Conservation (phyloP, 2,888 invertebrate species). For the Meloe dianella region DNA sequence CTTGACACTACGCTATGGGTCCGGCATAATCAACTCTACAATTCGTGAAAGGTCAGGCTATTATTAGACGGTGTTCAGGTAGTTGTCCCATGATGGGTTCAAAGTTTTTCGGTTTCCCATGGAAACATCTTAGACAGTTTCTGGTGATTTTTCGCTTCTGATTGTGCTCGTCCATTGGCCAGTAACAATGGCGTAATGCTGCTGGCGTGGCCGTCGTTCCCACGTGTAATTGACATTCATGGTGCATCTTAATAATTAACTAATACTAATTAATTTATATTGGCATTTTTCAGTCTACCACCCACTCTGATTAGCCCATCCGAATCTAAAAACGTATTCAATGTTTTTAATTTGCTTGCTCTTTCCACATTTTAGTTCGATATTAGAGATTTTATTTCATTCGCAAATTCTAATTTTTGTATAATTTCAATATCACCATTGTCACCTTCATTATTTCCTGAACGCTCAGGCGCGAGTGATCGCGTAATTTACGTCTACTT, state of each 20-base stretch:
- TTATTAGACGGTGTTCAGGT: conserved; percentile 20
- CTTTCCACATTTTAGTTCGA: not conserved
- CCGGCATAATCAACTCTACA: conserved; percentile 41
- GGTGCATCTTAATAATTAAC: conserved; percentile 22
- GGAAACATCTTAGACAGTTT: conserved; percentile 28
- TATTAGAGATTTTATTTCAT: not conserved
- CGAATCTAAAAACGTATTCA: conserved; percentile 23
- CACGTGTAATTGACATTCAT: conserved; percentile 20
- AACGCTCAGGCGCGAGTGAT: no score
- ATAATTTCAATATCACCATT: no score
- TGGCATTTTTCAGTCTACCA: conserved; percentile 25
- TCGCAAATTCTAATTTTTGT: no score
- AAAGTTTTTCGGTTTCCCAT: conserved; percentile 19
- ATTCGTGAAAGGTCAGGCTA: conserved; percentile 21
- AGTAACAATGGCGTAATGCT: conserved; percentile 23
- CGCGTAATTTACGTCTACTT: not conserved
- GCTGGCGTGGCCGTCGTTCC: conserved; percentile 19
- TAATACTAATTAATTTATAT: conserved; percentile 17
- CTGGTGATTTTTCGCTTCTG: conserved; percentile 13
- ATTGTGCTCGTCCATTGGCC: conserved; percentile 20
- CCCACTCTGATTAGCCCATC: conserved; percentile 26
- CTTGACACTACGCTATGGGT: no score
- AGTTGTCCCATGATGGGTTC: conserved; percentile 33
- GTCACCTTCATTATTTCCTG: no score
- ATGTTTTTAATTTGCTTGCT: conserved; percentile 6